phyloP scores from a whole-genome alignment of 2,888 invertebrate species.

The Drosophila mercatorum region DNA sequence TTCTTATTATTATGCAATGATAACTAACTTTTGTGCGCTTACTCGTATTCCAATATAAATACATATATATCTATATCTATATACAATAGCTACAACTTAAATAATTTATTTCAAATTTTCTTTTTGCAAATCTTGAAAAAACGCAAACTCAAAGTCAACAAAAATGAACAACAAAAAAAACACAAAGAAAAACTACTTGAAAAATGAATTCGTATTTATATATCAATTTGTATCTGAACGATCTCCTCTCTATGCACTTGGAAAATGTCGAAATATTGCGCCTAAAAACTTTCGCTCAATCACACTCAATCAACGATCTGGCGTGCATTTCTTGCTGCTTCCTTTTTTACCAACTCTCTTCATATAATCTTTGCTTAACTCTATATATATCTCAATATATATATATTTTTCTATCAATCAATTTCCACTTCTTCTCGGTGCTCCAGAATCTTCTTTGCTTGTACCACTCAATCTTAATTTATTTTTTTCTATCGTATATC shows the following conservation, averaged over 20 bases:
- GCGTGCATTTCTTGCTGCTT: constrained; percentile 40
- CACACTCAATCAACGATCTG: constrained; percentile 27
- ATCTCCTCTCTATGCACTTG: constrained; percentile 32
- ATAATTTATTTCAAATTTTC: constrained; percentile 45
- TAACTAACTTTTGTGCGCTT: constrained; percentile 57
- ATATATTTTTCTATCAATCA: neutral
- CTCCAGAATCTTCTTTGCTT: constrained; percentile 43
- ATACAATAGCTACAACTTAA: constrained; percentile 50
- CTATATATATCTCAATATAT: constrained; percentile 15
- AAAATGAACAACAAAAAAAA: constrained; percentile 28
- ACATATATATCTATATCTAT: constrained; percentile 34
- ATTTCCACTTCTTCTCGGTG: constrained; percentile 21
- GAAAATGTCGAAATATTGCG: constrained; percentile 12
- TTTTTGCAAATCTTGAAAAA: constrained; percentile 47
- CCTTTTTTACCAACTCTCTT: constrained; percentile 39
- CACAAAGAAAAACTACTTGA: constrained; percentile 73
- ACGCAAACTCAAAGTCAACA: constrained; percentile 1
- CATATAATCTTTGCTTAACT: constrained; percentile 34
- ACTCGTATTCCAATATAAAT: constrained; percentile 40
- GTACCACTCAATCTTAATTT: constrained; percentile 25
- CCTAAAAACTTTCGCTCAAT: constrained; percentile 21
- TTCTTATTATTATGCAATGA: constrained; percentile 46
- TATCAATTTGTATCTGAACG: constrained; percentile 22
- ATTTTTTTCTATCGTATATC: constrained; percentile 18
- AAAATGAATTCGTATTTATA: constrained; percentile 36